Percentiles rank a stretch among this genome's conserved stretches.
Evolutionary conservation across 2,797 vertebrate genomes (phyloP).

Genomic region (Sitta carolinensis): DNA sequence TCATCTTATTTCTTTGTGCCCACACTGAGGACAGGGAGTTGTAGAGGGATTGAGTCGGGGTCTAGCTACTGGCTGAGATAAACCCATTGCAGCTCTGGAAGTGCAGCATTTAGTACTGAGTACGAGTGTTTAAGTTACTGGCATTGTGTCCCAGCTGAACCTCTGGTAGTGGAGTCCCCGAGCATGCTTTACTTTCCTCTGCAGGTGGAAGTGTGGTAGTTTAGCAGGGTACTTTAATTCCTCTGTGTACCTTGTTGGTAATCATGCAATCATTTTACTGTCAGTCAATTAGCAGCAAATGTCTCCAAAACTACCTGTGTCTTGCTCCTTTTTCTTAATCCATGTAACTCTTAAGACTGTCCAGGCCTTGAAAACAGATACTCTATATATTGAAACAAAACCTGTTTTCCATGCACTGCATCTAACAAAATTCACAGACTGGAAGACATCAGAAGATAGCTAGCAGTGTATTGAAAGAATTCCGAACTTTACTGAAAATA

Average conservation of each 20-base stretch:
- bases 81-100: not conserved
- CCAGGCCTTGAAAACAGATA: not conserved
- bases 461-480: not conserved
- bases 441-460: not conserved
- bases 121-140: not conserved
- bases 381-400: not conserved
- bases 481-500: not conserved
- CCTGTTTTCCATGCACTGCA: not conserved
- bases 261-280: not conserved
- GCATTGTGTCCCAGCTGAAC: not conserved
- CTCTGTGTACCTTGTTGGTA: not conserved
- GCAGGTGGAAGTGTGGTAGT: not conserved
- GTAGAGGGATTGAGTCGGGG: not conserved
- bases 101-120: not conserved
- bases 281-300: not conserved
- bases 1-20: not conserved
- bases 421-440: not conserved
- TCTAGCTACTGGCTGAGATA: not conserved
- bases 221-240: not conserved
- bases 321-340: not conserved
- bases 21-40: rapidly evolving
- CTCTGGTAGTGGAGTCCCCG: not conserved
- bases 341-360: not conserved
- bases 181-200: not conserved
- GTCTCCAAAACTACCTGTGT: not conserved